Evolutionary conservation across 2,113 vertebrate species (phyloP).

Genomic region (Hippoglossus stenolepis): DNA sequence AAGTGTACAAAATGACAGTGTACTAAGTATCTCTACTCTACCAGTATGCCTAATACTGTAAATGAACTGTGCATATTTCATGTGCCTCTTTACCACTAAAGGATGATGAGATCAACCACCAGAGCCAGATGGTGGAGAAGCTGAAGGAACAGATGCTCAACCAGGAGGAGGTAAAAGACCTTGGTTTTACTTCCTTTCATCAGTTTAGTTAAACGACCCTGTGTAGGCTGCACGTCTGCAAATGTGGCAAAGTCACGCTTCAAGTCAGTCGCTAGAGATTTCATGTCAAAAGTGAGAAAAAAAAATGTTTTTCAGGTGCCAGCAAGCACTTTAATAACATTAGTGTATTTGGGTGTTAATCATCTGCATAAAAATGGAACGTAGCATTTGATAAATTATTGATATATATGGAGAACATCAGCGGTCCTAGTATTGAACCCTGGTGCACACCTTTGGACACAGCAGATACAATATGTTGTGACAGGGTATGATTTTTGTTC

Average conservation of each 20-base stretch:
- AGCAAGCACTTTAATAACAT: constrained; percentile 31
- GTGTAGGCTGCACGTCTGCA: constrained; percentile 12
- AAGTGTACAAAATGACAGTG: neutral
- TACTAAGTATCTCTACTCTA: neutral
- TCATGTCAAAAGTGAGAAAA: constrained; percentile 19
- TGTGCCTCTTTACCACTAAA: constrained; percentile 40
- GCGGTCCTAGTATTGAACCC: neutral
- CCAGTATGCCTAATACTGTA: neutral
- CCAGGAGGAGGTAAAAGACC: constrained; percentile 79
- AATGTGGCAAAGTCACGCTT: constrained; percentile 10
- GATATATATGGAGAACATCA: neutral
- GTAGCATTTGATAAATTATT: neutral
- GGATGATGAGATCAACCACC: constrained; percentile 79
- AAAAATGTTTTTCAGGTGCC: constrained; percentile 13
- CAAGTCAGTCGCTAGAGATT: constrained; percentile 26
- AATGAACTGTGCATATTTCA: constrained; percentile 8
- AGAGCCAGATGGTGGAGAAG: constrained; percentile 82
- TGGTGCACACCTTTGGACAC: neutral
- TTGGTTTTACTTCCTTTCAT: constrained; percentile 41
- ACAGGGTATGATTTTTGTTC: neutral
- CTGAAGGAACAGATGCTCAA: constrained; percentile 81
- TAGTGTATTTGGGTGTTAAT: neutral
- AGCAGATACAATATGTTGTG: neutral
- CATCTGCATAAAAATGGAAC: neutral
- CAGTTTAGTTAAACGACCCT: constrained; percentile 48